Base-by-base conservation (phyloP, 2,888 invertebrate species). In the Temnothorax unifasciatus region DNA sequence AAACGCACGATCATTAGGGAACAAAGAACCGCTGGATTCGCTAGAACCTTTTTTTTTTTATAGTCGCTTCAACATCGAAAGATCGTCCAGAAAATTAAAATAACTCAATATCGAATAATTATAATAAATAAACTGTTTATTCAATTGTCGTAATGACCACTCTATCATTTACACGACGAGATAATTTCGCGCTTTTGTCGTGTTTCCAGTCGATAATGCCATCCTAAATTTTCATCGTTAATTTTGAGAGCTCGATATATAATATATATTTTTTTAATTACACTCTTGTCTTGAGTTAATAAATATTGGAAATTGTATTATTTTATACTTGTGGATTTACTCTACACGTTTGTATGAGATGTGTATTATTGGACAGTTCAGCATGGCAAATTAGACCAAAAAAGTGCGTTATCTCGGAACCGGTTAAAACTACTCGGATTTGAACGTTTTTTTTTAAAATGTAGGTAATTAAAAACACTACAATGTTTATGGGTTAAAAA, bases 291-390 rank as follows among this genome's bases (percentile, higher is more conserved):
- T 34, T 15, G 11, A 29, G 11, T 1, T 41, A 73, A 57, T 11
- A 41, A 54, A 41, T n/a, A 38, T 54, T 54, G 38, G 5, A 50
- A 68, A 41, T 21, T 44, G 18, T 29, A 41, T 74, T 34, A 34
- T 34, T 34, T 4, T 34, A 34, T 34, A 21, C 13, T 41, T 41
- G n/a, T 34, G 9, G 13, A 11, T 29, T 29, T 69, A 44, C 4
- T 54, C 15, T 54, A 50, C n/a, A 52, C 0, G 8, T 61, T 61
- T 63, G 1, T 47, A 47, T 15, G 1, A 74, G 44, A 4, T 5
- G n/a, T 44, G 77, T 15, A 21, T 77, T 68, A 66, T 69, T 47
- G 98, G 98, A 15, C 98, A 99, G 95, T 98, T 98, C 95, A 97
- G 97, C 3, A 96, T 98, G 95, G n/a, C n/a, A n/a, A n/a, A n/a